A percentile compares a stretch with the other conserved stretches of the same genome.
These are phyloP conservation scores for Eulemur albifrons DNA, from an alignment of 2,797 vertebrate species.

Conservation along the genomic window DNA sequence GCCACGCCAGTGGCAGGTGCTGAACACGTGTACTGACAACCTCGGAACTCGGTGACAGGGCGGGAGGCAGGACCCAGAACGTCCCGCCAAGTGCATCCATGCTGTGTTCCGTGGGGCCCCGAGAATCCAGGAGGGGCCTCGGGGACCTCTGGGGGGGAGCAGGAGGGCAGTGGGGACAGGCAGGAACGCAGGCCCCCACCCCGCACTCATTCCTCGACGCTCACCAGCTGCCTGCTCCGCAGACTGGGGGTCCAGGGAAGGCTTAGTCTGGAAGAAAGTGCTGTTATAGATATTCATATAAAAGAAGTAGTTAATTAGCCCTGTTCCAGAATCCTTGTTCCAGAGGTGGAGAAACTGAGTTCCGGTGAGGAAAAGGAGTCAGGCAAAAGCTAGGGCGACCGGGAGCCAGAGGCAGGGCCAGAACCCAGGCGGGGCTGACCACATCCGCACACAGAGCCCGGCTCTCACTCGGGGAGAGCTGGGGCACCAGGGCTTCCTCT, in stretches of 20 bases:
- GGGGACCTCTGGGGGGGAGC: neutral
- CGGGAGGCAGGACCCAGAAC: neutral
- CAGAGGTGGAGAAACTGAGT: neutral
- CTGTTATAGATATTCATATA: neutral
- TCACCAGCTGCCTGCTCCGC: neutral
- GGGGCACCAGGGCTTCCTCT: neutral
- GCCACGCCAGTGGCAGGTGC: neutral
- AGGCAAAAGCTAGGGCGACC: neutral
- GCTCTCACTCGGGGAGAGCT: neutral
- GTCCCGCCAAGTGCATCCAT: neutral
- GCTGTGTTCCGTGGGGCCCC: no score
- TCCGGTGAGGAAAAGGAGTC: neutral
- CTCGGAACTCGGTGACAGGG: neutral
- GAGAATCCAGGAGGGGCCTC: neutral
- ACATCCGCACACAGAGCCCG: fast-evolving
- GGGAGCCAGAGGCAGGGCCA: neutral
- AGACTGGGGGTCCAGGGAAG: neutral
- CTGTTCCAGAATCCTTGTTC: neutral
- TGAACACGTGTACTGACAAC: neutral
- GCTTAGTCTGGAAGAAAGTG: neutral
- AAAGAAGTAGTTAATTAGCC: neutral
- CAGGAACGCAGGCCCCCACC: neutral
- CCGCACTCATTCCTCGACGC: neutral
- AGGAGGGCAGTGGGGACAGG: neutral
- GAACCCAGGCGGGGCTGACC: neutral